A percentile compares a stretch with the other conserved stretches of the same genome.
phyloP scores from a whole-genome alignment of 2,797 vertebrate genomes.

The Liasis olivaceus region DNA sequence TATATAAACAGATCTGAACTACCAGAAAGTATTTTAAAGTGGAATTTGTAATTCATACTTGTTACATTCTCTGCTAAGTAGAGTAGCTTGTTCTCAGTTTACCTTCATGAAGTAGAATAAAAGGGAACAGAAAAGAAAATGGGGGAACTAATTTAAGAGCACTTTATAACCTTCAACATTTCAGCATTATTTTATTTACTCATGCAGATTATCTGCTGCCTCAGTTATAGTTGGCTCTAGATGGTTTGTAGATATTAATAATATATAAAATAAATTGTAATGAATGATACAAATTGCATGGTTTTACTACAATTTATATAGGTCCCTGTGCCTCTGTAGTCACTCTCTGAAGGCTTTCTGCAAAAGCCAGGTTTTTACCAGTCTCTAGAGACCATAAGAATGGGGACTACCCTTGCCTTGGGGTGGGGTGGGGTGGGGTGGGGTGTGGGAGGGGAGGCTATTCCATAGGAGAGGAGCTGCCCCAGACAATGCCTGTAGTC shows the following conservation, averaged over 20 bases:
- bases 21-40: not conserved
- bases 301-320: not conserved
- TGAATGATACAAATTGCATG: not conserved
- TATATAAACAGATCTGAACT: conserved; percentile 14
- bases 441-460: not conserved
- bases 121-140: conserved; percentile 10
- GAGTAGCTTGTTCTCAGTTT: not conserved
- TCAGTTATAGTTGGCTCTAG: not conserved
- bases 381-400: not conserved
- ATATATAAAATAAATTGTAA: not conserved
- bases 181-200: not conserved
- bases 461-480: not conserved
- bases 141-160: conserved; percentile 21
- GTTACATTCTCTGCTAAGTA: not conserved
- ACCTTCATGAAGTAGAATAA: not conserved
- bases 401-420: not conserved
- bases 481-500: not conserved
- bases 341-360: not conserved
- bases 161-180: conserved; percentile 13
- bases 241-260: not conserved
- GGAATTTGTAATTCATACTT: not conserved
- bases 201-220: not conserved
- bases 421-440: not conserved
- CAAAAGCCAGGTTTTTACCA: not conserved
- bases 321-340: not conserved